Evolutionary conservation across 2,797 vertebrate genomes (phyloP).

Genomic region (Hozukius guyotensis): DNA sequence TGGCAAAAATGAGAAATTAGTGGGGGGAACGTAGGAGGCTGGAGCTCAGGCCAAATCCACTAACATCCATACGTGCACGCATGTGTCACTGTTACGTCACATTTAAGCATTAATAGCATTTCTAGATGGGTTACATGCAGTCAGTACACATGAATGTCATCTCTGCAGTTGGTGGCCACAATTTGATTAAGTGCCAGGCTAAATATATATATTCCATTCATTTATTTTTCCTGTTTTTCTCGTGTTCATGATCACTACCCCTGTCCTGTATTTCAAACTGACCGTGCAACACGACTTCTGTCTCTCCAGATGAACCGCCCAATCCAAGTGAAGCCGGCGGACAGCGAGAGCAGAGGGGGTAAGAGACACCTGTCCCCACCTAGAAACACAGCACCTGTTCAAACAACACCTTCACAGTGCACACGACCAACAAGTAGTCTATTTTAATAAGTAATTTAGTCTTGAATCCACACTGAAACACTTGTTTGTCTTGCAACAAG

Average conservation of each 20-base stretch:
- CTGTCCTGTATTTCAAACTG: slow-evolving; percentile 4
- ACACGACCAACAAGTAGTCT: not conserved
- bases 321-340: slow-evolving; percentile 98
- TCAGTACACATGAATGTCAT: not conserved
- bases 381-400: slow-evolving; percentile 52
- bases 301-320: slow-evolving; percentile 95
- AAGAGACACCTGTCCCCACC: slow-evolving; percentile 71
- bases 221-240: not conserved
- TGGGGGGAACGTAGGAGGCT: slow-evolving; percentile 9
- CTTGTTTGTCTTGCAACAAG: not conserved
- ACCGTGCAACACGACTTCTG: slow-evolving; percentile 7
- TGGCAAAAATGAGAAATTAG: slow-evolving; percentile 16
- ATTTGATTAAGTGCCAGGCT: not conserved
- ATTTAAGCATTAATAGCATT: not conserved
- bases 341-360: slow-evolving; percentile 99
- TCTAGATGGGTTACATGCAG: not conserved
- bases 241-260: not conserved
- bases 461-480: not conserved
- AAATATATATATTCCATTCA: not conserved
- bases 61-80: slow-evolving; percentile 7
- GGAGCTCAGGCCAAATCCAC: slow-evolving; percentile 5
- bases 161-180: not conserved
- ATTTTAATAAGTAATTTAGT: not conserved
- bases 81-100: slow-evolving; percentile 8
- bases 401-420: slow-evolving; percentile 42